Evolutionary conservation across 2,113 vertebrate genomes (phyloP), one percentile per base, ranked within the genome.

Genomic region (Plotosus lineatus): DNA sequence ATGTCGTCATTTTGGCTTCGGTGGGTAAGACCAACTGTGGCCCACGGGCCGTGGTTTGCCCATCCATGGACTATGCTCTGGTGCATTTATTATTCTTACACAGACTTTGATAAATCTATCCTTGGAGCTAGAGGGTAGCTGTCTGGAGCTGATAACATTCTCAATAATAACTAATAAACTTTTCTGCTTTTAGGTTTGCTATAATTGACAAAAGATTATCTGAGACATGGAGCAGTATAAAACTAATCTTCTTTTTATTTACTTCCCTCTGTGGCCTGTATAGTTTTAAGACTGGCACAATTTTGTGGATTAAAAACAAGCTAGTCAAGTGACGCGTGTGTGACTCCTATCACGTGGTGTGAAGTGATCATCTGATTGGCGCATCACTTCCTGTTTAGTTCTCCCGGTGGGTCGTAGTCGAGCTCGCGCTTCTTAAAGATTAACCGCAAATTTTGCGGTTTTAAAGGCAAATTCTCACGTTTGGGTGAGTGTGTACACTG

Each of bases 331-430:
- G 23, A 26, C n/a, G 21, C 14, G 2, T 58, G 55, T 58, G 14
- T 36, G 21, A 3, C 5, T 11, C 0, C 15, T 4, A n/a, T 81
- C 83, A 81, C 75, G 68, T 75, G 75, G 26, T 2, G 44, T 17
- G 55, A 17, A 10, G 76, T 9, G 38, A 51, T 80, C 84, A 85
- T 77, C 84, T 85, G 84, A 80, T 72, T 36, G 53, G 14, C 15
- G 36, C 31, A 61, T 80, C 81, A 74, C 73, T 85, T 85, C 84
- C 84, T 60, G 36, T 19, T 23, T n/a, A 31, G 6, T 3, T 19
- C 28, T 84, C 42, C 66, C 66, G 36, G 46, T 44, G 60, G 71
- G 80, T 71, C 33, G 36, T 56, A 58, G 40, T 23, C n/a, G 26
- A 44, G 33, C n/a, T 69, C 33, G 21, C 40, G 12, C 31, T 44